Evolutionary conservation across 2,888 invertebrate species (phyloP).

Genomic region (Tenthredo mesomela): DNA sequence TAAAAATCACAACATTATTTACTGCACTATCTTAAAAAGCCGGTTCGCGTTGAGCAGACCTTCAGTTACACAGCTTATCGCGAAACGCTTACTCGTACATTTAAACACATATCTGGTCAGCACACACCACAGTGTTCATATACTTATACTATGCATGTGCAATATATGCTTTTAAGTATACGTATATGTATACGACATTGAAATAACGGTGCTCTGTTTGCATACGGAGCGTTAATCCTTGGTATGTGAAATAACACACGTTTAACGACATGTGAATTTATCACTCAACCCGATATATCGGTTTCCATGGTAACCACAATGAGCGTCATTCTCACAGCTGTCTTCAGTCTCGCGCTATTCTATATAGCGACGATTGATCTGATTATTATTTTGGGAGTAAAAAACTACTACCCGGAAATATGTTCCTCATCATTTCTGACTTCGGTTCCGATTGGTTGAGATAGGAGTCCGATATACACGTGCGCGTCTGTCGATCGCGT

Average conservation of each 20-base stretch:
- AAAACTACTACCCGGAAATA: neutral
- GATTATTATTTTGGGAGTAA: neutral
- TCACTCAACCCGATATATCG: neutral
- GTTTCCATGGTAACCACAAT: constrained; percentile 28
- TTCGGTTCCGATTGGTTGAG: neutral
- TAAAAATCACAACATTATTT: neutral
- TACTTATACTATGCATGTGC: neutral
- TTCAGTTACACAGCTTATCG: neutral
- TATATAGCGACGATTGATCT: neutral
- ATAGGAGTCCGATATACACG: neutral
- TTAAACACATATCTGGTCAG: neutral
- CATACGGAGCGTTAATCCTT: neutral
- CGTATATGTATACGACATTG: neutral
- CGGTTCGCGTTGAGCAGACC: neutral
- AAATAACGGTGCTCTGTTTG: neutral
- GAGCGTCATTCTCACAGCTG: constrained; percentile 47
- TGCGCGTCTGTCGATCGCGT: neutral
- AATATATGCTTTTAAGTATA: neutral
- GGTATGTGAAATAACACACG: neutral
- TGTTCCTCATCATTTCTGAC: neutral
- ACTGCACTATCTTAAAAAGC: neutral
- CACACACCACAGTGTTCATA: neutral
- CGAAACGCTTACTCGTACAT: neutral
- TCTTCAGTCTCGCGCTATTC: neutral
- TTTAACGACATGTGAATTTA: neutral